These are phyloP conservation scores for Drosophila affinis DNA, from an alignment of 2,888 invertebrate genomes.

Conservation along the genomic window DNA sequence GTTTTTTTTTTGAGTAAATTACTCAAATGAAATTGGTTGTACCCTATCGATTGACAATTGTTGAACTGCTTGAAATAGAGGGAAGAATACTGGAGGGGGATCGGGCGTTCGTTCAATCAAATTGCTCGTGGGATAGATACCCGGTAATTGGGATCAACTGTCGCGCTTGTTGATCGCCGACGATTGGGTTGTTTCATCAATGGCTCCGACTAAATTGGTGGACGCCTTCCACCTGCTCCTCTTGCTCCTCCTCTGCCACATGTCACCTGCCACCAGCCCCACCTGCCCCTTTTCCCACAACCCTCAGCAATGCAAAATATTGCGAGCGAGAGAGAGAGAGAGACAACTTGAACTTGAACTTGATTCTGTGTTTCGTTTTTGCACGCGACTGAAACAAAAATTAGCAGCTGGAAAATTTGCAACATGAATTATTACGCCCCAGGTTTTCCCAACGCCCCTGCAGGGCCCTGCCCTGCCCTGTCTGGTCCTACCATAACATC, in stretches of 20 bases:
- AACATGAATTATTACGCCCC: conserved; percentile 56
- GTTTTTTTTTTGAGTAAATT: conserved; percentile 25
- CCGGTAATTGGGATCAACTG: conserved; percentile 62
- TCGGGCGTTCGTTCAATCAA: conserved; percentile 52
- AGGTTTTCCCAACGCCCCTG: conserved; percentile 18
- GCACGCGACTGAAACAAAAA: conserved; percentile 58
- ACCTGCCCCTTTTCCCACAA: background rate
- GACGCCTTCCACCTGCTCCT: background rate
- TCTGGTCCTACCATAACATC: background rate
- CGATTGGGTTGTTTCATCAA: conserved; percentile 40
- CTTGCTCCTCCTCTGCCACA: background rate
- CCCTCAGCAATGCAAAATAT: conserved; percentile 28
- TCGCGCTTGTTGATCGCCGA: conserved; percentile 36
- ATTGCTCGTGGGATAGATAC: conserved; percentile 49
- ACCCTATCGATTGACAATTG: conserved; percentile 67
- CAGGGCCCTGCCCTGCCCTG: background rate
- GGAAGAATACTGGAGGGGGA: background rate
- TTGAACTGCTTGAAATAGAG: conserved; percentile 31
- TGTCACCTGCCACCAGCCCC: background rate
- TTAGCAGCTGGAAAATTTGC: conserved; percentile 58
- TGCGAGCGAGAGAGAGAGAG: background rate
- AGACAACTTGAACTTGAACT: conserved; percentile 66
- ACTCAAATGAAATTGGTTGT: conserved; percentile 31
- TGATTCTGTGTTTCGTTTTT: conserved; percentile 37
- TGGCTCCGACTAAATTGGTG: conserved; percentile 30